phyloP scores from a whole-genome alignment of 2,113 vertebrate species.

The Calidris pygmaea region DNA sequence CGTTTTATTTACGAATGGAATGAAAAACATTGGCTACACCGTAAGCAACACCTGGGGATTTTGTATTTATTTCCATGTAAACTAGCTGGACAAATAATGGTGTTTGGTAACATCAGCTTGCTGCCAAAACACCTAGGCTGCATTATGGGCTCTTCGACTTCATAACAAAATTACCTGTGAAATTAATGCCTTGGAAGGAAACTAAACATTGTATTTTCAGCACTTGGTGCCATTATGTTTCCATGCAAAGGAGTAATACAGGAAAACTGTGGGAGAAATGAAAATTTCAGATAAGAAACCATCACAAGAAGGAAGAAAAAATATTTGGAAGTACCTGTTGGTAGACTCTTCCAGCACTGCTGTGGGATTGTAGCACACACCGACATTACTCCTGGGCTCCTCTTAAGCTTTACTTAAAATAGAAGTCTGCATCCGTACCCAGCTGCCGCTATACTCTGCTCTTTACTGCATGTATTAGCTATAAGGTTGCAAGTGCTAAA shows the following conservation, averaged over 20 bases:
- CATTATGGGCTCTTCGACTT: neutral
- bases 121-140: constrained; percentile 14
- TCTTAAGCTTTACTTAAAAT: neutral
- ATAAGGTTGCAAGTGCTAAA: neutral
- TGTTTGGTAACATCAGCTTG: constrained; percentile 1
- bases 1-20: neutral
- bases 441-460: neutral
- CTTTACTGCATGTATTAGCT: neutral
- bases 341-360: neutral
- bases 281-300: neutral
- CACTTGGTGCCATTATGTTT: neutral
- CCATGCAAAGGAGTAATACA: neutral
- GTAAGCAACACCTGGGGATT: constrained; percentile 4
- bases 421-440: neutral
- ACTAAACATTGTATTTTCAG: neutral
- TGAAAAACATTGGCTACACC: neutral
- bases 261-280: neutral
- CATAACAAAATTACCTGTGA: neutral
- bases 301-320: neutral
- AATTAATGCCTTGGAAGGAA: neutral
- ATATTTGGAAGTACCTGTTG: neutral
- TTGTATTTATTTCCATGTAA: constrained; percentile 27
- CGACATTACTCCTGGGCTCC: neutral
- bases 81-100: constrained; percentile 3
- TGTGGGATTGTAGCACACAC: neutral